Evolutionary conservation across 2,797 vertebrate genomes (phyloP).

Genomic region (Clarias platycephalus): DNA sequence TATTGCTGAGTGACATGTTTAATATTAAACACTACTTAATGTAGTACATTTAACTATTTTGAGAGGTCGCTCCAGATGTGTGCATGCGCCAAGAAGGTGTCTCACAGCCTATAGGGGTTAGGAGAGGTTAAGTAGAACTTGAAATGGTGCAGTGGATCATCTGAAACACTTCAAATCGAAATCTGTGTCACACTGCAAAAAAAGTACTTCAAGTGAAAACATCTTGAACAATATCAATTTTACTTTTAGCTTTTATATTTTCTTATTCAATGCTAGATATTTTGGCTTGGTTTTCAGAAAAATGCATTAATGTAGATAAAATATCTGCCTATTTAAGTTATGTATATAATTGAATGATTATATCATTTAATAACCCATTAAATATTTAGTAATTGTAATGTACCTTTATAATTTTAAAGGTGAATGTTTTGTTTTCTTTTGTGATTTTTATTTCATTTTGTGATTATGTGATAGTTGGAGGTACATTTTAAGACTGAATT

Average conservation of each 20-base stretch:
- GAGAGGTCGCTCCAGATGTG: not conserved
- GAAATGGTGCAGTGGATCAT: not conserved
- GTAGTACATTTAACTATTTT: not conserved
- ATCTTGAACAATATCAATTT: not conserved
- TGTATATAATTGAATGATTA: not conserved
- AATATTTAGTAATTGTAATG: not conserved
- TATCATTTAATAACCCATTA: not conserved
- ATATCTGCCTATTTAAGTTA: not conserved
- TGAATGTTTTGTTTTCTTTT: no score
- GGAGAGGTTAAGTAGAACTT: not conserved
- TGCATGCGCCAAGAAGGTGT: not conserved
- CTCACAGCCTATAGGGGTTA: not conserved
- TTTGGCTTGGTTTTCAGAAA: not conserved
- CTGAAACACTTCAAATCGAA: not conserved
- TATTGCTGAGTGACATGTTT: not conserved
- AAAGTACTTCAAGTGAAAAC: not conserved
- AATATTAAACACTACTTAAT: not conserved
- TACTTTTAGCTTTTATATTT: not conserved
- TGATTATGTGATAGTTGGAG: not conserved
- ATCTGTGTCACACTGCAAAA: not conserved
- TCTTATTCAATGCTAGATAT: not conserved
- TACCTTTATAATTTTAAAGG: no score
- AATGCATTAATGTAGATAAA: not conserved
- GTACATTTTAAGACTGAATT: not conserved
- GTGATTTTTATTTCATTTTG: no score